Base-by-base conservation (phyloP, 1,140 invertebrate species). In the Sitobion miscanthi region DNA sequence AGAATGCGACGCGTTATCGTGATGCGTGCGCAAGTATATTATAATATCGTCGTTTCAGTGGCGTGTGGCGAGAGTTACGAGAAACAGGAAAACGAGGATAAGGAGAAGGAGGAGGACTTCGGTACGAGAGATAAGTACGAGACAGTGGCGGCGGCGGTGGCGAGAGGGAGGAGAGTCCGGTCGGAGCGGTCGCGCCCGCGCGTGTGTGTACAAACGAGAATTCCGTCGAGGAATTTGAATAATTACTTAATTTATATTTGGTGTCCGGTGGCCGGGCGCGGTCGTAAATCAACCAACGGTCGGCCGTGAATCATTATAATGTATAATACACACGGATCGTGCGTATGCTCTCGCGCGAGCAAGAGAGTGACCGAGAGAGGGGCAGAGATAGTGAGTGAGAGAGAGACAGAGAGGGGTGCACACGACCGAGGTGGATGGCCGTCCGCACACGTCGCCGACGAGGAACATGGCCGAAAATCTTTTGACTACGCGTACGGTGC, bases 201-300 rank as follows among this genome's bases (percentile, higher is more conserved):
- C 25, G 30, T 77, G 45, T 62, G 69, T 90, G 23, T 57, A 82
- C 47, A 54, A 82, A 92, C 91, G 21, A 93, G 91, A 93, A 86
- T 93, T 42, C 77, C 49, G 82, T 47, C 77, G 91, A 93, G 91
- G 91, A 93, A 93, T 93, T 93, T 93, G 91, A 93, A 93, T 93
- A 93, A 93, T 93, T 93, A 93, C 91, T 93, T 93, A 93, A 93
- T 93, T 93, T 93, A 93, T 93, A 54, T 93, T 93, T 85, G 77
- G 82, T 93, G 91, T 93, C 91, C 91, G 49, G 77, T 42, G 82
- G 49, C 47, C 91, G 45, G 77, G 69, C 77, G 77, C 77, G 91
- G 82, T 52, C 91, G 77, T 93, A 93, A 86, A 93, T 93, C 91
- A 93, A 45, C 91, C 82, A 93, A 93, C 77, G 82, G 82, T 47